Percentiles rank a stretch among this genome's conserved stretches.
Evolutionary conservation across 1,140 invertebrate genomes (phyloP).

Genomic region (Pemphigus obesinymphae): DNA sequence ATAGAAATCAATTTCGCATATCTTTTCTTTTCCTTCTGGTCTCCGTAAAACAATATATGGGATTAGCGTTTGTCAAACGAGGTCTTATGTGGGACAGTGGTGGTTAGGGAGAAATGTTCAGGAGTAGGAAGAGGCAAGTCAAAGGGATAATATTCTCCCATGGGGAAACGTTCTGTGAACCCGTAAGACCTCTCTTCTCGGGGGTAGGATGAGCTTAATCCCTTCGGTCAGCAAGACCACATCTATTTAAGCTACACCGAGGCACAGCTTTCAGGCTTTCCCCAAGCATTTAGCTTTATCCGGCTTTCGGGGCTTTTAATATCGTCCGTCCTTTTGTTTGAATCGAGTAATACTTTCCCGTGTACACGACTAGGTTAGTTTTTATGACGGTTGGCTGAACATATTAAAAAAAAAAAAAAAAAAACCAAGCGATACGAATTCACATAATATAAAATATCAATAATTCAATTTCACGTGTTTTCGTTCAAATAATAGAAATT

Average conservation of each 20-base stretch:
- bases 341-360: conserved; percentile 20
- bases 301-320: conserved; percentile 41
- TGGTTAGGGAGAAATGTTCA: not conserved
- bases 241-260: conserved; percentile 36
- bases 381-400: conserved; percentile 15
- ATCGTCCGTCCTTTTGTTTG: conserved; percentile 39
- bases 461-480: not conserved
- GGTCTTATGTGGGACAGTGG: not conserved
- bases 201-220: conserved; percentile 37
- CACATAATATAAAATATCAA: too few relatives aligned
- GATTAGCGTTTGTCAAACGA: conserved; percentile 18
- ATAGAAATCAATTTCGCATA: conserved; percentile 36
- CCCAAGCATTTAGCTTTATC: conserved; percentile 41
- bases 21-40: not conserved
- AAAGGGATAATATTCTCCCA: conserved; percentile 37
- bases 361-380: conserved; percentile 13
- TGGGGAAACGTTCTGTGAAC: conserved; percentile 23
- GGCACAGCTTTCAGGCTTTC: conserved; percentile 36
- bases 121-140: not conserved
- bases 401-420: not conserved
- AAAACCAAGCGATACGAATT: not conserved
- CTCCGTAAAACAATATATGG: not conserved
- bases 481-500: not conserved
- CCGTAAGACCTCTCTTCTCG: conserved; percentile 22
- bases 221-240: conserved; percentile 40